phyloP scores from a whole-genome alignment of 2,888 invertebrate genomes.

The Sesia apiformis region DNA sequence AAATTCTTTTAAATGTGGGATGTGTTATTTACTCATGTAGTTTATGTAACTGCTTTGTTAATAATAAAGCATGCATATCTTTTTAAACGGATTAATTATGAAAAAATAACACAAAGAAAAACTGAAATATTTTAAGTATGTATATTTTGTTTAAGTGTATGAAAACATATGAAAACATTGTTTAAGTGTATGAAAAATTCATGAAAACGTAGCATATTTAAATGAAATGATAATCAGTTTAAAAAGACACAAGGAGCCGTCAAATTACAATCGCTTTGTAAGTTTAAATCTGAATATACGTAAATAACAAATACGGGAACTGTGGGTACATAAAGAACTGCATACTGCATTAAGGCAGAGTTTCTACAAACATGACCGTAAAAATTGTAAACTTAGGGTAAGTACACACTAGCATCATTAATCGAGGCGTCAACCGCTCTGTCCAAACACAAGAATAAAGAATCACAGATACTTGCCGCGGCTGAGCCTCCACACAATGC shows the following conservation, averaged over 20 bases:
- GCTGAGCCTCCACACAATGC: conserved; percentile 41
- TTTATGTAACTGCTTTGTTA: too few species aligned
- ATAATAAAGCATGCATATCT: too few species aligned
- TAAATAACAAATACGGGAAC: background rate
- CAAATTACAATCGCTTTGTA: background rate
- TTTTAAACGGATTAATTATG: too few species aligned
- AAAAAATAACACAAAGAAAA: too few species aligned
- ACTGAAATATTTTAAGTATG: too few species aligned
- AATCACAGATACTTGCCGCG: conserved; percentile 41
- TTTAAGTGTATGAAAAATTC: too few species aligned
- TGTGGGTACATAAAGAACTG: background rate
- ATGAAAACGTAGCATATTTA: too few species aligned
- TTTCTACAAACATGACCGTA: conserved; percentile 26
- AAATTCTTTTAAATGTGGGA: background rate
- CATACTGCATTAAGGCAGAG: conserved; percentile 9
- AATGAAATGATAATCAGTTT: too few species aligned
- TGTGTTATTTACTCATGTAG: too few species aligned
- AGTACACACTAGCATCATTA: conserved; percentile 25
- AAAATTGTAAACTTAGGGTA: background rate
- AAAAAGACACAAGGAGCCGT: too few species aligned
- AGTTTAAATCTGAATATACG: background rate
- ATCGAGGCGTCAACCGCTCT: conserved; percentile 50
- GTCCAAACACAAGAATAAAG: conserved; percentile 48
- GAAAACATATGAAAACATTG: too few species aligned
- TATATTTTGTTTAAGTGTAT: too few species aligned